These are phyloP conservation scores for Hecatera dysodea DNA, from an alignment of 2,888 invertebrate species.

Conservation along the genomic window DNA sequence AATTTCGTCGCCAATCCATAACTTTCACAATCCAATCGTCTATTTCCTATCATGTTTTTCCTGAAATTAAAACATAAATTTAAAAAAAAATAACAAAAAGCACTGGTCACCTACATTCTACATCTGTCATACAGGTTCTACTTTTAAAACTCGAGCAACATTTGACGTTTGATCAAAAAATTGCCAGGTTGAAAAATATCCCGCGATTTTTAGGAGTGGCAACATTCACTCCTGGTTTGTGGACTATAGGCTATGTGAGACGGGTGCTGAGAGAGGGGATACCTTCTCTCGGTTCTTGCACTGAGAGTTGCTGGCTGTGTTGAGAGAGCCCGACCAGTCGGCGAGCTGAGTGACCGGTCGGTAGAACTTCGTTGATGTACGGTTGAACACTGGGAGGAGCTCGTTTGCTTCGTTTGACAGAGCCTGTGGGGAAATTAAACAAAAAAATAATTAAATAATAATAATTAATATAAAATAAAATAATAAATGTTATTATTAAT, in stretches of 20 bases:
- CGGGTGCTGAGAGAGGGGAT: conserved; percentile 76
- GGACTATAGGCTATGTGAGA: conserved; percentile 75
- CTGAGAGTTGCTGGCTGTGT: conserved; percentile 74
- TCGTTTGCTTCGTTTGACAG: conserved; percentile 99
- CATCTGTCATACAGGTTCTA: conserved; percentile 16
- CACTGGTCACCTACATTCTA: conserved; percentile 45
- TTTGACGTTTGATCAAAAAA: conserved; percentile 18
- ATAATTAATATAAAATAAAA: too few relatives aligned
- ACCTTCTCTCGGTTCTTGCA: conserved; percentile 76
- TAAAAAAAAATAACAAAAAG: conserved; percentile 43
- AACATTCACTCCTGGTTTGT: conserved; percentile 58
- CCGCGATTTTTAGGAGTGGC: conserved; percentile 29
- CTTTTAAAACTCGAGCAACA: conserved; percentile 29
- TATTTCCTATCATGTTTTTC: neutral
- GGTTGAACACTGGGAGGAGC: conserved; percentile 98
- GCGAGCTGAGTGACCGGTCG: conserved; percentile 94
- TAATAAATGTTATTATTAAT: too few relatives aligned
- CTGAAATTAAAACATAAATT: conserved; percentile 23
- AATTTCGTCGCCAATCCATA: conserved; percentile 14
- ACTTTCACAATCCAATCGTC: conserved; percentile 5
- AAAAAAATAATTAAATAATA: too few relatives aligned
- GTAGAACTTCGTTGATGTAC: conserved; percentile 98
- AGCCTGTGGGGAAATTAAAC: conserved; percentile 91
- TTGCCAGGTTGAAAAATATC: conserved; percentile 35
- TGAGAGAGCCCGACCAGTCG: conserved; percentile 94